Evolutionary conservation across 2,113 vertebrate species (phyloP).

Genomic region (Microcebus lehilahytsara): DNA sequence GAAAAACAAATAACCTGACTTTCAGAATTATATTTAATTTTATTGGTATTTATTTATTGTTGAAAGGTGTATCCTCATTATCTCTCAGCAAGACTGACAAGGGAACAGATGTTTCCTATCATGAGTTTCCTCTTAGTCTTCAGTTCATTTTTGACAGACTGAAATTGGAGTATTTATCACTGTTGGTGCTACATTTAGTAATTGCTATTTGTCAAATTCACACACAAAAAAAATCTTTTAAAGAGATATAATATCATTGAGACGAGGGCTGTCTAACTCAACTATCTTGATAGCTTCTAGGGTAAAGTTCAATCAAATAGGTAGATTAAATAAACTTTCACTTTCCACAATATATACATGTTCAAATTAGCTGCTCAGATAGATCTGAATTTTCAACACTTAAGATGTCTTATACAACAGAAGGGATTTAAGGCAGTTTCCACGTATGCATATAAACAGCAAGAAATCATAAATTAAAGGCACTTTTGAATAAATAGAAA

Average conservation of each 20-base stretch:
- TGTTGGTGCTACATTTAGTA: background rate
- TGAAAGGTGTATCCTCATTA: constrained; percentile 16
- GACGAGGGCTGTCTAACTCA: background rate
- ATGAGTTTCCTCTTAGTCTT: constrained; percentile 52
- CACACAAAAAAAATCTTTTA: background rate
- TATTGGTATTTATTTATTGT: constrained; percentile 21
- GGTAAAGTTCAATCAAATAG: constrained; percentile 33
- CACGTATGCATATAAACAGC: background rate
- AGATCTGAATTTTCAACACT: background rate
- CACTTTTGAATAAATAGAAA: background rate
- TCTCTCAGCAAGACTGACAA: constrained; percentile 53
- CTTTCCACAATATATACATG: background rate
- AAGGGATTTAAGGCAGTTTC: background rate
- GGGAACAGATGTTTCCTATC: constrained; percentile 63
- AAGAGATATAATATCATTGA: background rate
- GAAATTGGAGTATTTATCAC: constrained; percentile 15
- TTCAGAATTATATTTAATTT: constrained; percentile 14
- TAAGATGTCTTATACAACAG: background rate
- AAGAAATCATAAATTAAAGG: background rate
- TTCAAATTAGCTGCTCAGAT: background rate
- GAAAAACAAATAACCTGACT: background rate
- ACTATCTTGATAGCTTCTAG: background rate
- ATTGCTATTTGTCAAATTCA: background rate
- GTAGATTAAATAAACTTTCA: background rate
- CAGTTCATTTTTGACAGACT: background rate